These are phyloP conservation scores for Conops quadrifasciatus DNA, from an alignment of 2,888 invertebrate genomes.

Conservation along the genomic window DNA sequence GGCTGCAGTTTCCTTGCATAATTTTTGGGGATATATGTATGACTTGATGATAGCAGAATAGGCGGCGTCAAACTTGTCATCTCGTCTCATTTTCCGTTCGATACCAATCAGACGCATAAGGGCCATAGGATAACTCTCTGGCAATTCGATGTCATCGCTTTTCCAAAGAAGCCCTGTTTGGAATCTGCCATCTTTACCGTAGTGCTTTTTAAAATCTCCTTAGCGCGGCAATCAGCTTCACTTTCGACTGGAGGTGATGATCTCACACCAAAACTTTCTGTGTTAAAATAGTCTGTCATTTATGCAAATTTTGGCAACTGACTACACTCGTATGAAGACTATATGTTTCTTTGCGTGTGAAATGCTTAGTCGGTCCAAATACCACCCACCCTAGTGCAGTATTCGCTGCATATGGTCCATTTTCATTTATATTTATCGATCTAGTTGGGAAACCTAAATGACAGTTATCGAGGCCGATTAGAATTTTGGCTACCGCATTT, in stretches of 20 bases:
- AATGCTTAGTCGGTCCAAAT: too few relatives aligned
- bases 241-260: slow-evolving; percentile 25
- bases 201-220: background rate
- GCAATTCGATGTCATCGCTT: slow-evolving; percentile 32
- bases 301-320: background rate
- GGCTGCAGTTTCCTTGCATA: slow-evolving; percentile 29
- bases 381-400: slow-evolving; percentile 39
- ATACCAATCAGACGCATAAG: slow-evolving; percentile 29
- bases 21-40: slow-evolving; percentile 16
- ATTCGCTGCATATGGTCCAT: slow-evolving; percentile 35
- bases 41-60: slow-evolving; percentile 28
- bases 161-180: slow-evolving; percentile 38
- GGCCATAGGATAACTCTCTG: slow-evolving; percentile 29
- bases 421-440: slow-evolving; percentile 9
- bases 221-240: slow-evolving; percentile 9
- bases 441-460: slow-evolving; percentile 37
- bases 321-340: background rate
- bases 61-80: slow-evolving; percentile 19
- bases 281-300: background rate
- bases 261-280: slow-evolving; percentile 37
- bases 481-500: slow-evolving; percentile 31
- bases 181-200: slow-evolving; percentile 25
- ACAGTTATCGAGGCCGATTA: slow-evolving; percentile 37
- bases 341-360: background rate
- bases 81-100: slow-evolving; percentile 30